These are phyloP conservation scores for Caenorhabditis drosophilae DNA, from an alignment of 2,888 invertebrate species.

Conservation along the genomic window DNA sequence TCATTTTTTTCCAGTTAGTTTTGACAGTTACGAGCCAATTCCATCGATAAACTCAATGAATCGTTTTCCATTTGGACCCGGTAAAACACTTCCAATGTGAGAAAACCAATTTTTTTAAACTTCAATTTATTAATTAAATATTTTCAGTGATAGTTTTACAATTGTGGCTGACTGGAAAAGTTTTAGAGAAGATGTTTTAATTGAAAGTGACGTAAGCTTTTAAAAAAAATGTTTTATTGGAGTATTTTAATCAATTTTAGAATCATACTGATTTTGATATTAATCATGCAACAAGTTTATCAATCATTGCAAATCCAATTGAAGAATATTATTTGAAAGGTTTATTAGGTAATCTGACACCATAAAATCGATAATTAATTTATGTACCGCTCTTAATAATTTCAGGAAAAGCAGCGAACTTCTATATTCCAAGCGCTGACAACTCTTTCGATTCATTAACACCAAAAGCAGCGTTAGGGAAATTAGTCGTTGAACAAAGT, in stretches of 20 bases:
- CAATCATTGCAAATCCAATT: slow-evolving; percentile 2
- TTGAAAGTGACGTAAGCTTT: slow-evolving; percentile 8
- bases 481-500: slow-evolving; percentile 4
- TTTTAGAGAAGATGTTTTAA: slow-evolving; percentile 23
- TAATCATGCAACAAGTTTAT: slow-evolving; percentile 14
- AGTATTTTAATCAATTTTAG: not conserved
- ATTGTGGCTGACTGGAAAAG: slow-evolving; percentile 12
- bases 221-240: not conserved
- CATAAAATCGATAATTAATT: no score
- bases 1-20: not conserved
- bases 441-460: not conserved
- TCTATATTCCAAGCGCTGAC: not conserved
- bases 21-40: not conserved
- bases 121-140: not conserved
- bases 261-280: slow-evolving; percentile 20
- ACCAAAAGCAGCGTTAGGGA: slow-evolving; percentile 6
- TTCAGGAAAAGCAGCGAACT: no score
- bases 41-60: not conserved
- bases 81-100: slow-evolving; percentile 16
- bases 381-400: no score
- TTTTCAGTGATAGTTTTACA: slow-evolving; percentile 15
- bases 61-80: slow-evolving; percentile 1
- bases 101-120: not conserved
- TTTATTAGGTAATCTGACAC: slow-evolving; percentile 7
- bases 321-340: slow-evolving; percentile 6